Base-by-base conservation (phyloP, 1,140 invertebrate genomes). In the Pachypeltis micranthus region DNA sequence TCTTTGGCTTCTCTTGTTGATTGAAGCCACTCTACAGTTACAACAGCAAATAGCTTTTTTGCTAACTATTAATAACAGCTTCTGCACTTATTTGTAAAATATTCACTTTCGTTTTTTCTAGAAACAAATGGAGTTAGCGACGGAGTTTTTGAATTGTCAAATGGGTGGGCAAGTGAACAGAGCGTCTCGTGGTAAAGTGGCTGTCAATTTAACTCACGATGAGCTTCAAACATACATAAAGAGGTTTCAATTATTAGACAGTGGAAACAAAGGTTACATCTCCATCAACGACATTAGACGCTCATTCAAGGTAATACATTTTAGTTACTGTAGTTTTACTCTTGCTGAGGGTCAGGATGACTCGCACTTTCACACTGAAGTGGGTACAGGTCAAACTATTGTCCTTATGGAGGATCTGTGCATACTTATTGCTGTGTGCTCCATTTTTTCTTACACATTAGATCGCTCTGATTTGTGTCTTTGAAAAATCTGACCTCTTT, bases 81-180 rank as follows among this genome's bases (percentile, higher is more conserved):
- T n/a, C n/a, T n/a, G n/a, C n/a, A n/a, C n/a, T n/a, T n/a, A n/a
- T n/a, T n/a, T n/a, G n/a, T n/a, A n/a, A n/a, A n/a, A n/a, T n/a
- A n/a, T n/a, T n/a, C n/a, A n/a, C n/a, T 39, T 10, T 39, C 54
- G 16, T 67, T 66, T 65, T 67, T 73, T 74, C 58, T 79, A 88
- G 78, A 82, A 78, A 70, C 91, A 96, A 81, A 77, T 84, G 12
- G 87, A 91, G 71, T 68, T 76, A 16, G 93, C 93, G 0, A 79
- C 79, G 0, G 84, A 92, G 4, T 96, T 98, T 73, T 78, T 99
- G 1, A 83, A 88, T 34, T 85, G 84, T 68, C 95, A 99, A 80
- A 99, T 99, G 96, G 96, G 96, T 59, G 87, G 96, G 70, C 84
- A 89, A 70, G 91, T 98, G 2, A 95, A 96, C 74, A 81, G 88